These are phyloP conservation scores for Asobara japonica DNA, from an alignment of 1,140 invertebrate genomes.

Conservation along the genomic window DNA sequence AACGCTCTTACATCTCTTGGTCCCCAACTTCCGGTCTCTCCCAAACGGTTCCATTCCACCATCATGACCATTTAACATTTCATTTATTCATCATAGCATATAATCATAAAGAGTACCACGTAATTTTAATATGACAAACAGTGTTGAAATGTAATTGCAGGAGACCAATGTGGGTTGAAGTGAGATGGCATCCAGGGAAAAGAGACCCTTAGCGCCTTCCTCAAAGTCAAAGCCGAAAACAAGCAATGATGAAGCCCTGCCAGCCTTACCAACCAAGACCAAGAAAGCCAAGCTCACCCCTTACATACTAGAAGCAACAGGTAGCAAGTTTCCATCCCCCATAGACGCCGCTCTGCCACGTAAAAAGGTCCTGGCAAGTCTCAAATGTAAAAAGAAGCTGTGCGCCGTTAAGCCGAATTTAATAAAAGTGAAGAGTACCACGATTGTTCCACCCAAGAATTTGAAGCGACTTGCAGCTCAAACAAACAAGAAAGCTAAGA, in stretches of 20 bases:
- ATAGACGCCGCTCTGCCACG: slow-evolving; percentile 59
- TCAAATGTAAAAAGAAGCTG: slow-evolving; percentile 59
- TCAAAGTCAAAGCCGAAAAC: slow-evolving; percentile 63
- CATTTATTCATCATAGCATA: too few relatives aligned
- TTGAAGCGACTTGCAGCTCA: slow-evolving; percentile 44
- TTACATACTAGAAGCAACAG: slow-evolving; percentile 49
- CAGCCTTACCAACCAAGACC: slow-evolving; percentile 50
- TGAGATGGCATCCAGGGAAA: slow-evolving; percentile 69
- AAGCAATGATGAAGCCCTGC: slow-evolving; percentile 57
- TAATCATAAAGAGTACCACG: neutral
- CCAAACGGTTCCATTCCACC: too few relatives aligned
- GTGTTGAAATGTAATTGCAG: slow-evolving; percentile 50
- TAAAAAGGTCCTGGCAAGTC: slow-evolving; percentile 56
- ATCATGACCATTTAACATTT: too few relatives aligned
- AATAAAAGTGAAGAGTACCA: slow-evolving; percentile 56
- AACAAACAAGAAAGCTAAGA: slow-evolving; percentile 53
- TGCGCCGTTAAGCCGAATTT: slow-evolving; percentile 53
- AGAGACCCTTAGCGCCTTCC: slow-evolving; percentile 64
- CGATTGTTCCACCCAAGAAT: slow-evolving; percentile 57
- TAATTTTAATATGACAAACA: slow-evolving; percentile 33
- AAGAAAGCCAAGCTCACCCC: slow-evolving; percentile 54
- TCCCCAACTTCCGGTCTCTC: too few relatives aligned
- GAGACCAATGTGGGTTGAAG: slow-evolving; percentile 68
- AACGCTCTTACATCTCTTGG: too few relatives aligned
- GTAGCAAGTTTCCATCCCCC: slow-evolving; percentile 57